Percentiles rank a stretch among this genome's conserved stretches.
Conservation (phyloP, 2,888 invertebrate genomes). For the Sipha maydis region DNA sequence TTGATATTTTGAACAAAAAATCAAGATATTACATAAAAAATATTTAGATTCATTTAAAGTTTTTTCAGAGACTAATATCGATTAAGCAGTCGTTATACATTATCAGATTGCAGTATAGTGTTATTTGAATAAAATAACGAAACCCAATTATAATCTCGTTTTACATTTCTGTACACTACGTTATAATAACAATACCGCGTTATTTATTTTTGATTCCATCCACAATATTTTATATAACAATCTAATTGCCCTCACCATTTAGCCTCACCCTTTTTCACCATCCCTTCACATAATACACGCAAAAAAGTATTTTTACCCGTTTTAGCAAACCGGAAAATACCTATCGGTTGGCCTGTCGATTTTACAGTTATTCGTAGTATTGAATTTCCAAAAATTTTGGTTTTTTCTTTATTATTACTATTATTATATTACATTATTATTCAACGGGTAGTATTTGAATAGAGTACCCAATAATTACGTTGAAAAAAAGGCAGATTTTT, state of each 20-base stretch:
- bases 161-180: too few relatives aligned
- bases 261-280: not conserved
- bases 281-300: not conserved
- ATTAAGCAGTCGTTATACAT: too few relatives aligned
- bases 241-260: not conserved
- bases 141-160: too few relatives aligned
- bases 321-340: conserved; percentile 55
- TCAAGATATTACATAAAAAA: too few relatives aligned
- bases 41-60: too few relatives aligned
- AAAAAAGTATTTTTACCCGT: not conserved
- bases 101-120: too few relatives aligned
- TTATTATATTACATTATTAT: conserved; percentile 22
- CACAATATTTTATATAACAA: not conserved
- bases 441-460: conserved; percentile 38
- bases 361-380: conserved; percentile 56
- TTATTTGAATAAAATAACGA: too few relatives aligned
- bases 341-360: conserved; percentile 46
- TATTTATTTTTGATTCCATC: not conserved
- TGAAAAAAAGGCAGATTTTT: conserved; percentile 58
- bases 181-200: too few relatives aligned
- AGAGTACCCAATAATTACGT: conserved; percentile 47
- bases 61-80: too few relatives aligned
- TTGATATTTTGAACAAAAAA: too few relatives aligned
- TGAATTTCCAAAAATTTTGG: conserved; percentile 38
- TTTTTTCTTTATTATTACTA: not conserved